These are phyloP conservation scores for Latrodectus elegans DNA, from an alignment of 2,888 invertebrate genomes.

Conservation along the genomic window DNA sequence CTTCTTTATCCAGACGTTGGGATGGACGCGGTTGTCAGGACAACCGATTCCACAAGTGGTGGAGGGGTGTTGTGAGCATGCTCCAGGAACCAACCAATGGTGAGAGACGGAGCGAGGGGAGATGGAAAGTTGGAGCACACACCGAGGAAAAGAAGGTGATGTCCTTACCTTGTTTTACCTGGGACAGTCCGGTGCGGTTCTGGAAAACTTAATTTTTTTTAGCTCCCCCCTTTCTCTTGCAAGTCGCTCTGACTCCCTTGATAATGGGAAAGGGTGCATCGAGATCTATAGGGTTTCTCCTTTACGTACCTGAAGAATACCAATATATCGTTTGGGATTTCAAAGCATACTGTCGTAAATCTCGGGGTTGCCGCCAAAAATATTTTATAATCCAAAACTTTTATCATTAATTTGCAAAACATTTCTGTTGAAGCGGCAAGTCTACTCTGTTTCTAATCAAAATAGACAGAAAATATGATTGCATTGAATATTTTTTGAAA, in stretches of 20 bases:
- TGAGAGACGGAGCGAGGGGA: slow-evolving; percentile 11
- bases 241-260: neutral
- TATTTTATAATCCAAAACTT: no score
- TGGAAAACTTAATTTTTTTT: neutral
- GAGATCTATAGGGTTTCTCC: no score
- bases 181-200: slow-evolving; percentile 9
- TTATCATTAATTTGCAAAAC: no score
- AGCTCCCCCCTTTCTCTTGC: neutral
- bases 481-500: no score
- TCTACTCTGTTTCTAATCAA: no score
- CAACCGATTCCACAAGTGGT: slow-evolving; percentile 60
- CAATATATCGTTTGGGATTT: no score
- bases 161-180: slow-evolving; percentile 48
- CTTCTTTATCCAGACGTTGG: slow-evolving; percentile 16
- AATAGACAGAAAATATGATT: no score
- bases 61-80: slow-evolving; percentile 37
- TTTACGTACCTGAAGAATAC: no score
- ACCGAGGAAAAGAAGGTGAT: slow-evolving; percentile 6
- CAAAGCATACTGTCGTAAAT: no score
- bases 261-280: no score
- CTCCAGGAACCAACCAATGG: slow-evolving; percentile 48
- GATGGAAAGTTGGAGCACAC: slow-evolving; percentile 5
- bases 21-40: slow-evolving; percentile 51
- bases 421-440: no score
- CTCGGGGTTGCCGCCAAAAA: no score